phyloP scores from a whole-genome alignment of 2,888 invertebrate species.

The Polydrusus pterygomalis region DNA sequence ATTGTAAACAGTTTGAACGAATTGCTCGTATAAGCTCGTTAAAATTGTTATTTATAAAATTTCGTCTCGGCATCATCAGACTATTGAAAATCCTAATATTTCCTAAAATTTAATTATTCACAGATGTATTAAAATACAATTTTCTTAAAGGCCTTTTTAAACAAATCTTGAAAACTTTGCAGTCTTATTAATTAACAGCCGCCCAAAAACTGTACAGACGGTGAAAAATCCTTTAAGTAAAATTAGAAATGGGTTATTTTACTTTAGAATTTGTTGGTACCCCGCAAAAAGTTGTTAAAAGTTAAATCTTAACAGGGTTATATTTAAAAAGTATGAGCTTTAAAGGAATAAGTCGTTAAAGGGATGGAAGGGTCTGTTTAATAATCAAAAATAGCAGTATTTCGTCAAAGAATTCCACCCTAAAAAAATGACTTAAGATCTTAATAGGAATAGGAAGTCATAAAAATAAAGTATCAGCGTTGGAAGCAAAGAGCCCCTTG shows the following conservation, averaged over 20 bases:
- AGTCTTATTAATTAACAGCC: neutral
- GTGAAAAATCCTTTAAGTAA: conserved; percentile 2
- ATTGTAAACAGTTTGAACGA: too few species aligned
- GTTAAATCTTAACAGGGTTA: neutral
- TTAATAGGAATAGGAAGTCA: neutral
- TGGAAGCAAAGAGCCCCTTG: neutral
- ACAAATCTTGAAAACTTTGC: neutral
- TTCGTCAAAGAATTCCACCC: conserved; percentile 6
- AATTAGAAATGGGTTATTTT: neutral
- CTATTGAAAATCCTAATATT: too few species aligned
- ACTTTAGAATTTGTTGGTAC: neutral
- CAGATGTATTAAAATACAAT: too few species aligned
- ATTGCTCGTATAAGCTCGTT: too few species aligned
- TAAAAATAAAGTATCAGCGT: conserved; percentile 5
- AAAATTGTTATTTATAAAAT: too few species aligned
- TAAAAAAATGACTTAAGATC: neutral
- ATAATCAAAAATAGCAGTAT: conserved; percentile 5
- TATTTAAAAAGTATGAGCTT: neutral
- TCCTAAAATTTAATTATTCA: too few species aligned
- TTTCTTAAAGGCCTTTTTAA: too few species aligned
- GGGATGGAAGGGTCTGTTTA: neutral
- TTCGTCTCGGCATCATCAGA: too few species aligned
- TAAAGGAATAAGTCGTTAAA: neutral
- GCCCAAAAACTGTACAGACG: conserved; percentile 1
- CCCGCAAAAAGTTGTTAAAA: neutral